Conservation (phyloP, 2,113 vertebrate genomes). For the Melospiza melodia region DNA sequence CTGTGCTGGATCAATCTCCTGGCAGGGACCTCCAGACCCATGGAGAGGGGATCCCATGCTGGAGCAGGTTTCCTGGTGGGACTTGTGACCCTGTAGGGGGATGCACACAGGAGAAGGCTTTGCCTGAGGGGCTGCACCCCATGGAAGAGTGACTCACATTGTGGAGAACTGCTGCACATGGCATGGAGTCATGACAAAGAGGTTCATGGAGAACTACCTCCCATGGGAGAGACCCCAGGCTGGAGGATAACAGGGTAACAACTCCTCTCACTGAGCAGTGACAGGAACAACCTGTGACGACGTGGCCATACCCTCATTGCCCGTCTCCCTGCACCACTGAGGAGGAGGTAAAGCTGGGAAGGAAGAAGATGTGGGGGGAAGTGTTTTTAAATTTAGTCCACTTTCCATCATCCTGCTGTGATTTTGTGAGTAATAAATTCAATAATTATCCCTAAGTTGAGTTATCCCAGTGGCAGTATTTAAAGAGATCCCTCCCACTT, state of each 20-base stretch:
- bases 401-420: neutral
- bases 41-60: neutral
- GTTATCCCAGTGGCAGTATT: neutral
- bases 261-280: neutral
- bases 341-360: neutral
- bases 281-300: neutral
- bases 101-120: neutral
- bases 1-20: neutral
- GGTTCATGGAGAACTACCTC: neutral
- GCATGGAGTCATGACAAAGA: neutral
- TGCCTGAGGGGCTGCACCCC: neutral
- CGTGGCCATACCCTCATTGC: neutral
- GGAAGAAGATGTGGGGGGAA: neutral
- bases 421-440: neutral
- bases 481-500: neutral
- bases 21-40: neutral
- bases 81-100: neutral
- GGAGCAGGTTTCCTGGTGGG: neutral
- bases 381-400: neutral
- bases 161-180: neutral
- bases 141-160: neutral
- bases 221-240: neutral
- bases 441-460: too few relatives aligned
- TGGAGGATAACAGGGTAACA: neutral
- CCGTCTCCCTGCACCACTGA: too few relatives aligned